phyloP scores from a whole-genome alignment of 1,140 invertebrate species.

The Pogonognathellus flavescens region DNA sequence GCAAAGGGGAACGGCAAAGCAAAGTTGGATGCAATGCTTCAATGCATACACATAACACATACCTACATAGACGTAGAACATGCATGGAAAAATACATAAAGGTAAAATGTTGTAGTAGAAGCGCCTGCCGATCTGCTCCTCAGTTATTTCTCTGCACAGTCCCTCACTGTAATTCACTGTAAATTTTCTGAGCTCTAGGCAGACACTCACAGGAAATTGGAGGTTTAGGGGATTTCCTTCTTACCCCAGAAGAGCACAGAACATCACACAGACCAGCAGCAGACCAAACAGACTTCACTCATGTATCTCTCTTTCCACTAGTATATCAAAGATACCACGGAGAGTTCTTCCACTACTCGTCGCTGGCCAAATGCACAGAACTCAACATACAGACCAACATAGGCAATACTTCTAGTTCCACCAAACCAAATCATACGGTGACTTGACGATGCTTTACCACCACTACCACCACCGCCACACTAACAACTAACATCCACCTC shows the following conservation, averaged over 20 bases:
- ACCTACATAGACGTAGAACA: slow-evolving; percentile 21
- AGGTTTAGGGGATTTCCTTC: slow-evolving; percentile 49
- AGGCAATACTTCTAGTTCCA: not conserved
- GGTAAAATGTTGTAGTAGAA: slow-evolving; percentile 41
- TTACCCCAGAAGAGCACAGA: slow-evolving; percentile 40
- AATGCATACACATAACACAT: slow-evolving; percentile 43
- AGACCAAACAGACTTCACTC: slow-evolving; percentile 36
- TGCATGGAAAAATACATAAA: slow-evolving; percentile 50
- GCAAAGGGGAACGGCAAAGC: slow-evolving; percentile 17
- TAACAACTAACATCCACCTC: no score
- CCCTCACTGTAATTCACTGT: not conserved
- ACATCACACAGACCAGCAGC: slow-evolving; percentile 16
- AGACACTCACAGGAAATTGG: slow-evolving; percentile 43
- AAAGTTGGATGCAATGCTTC: slow-evolving; percentile 13
- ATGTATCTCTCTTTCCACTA: not conserved
- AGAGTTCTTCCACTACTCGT: not conserved
- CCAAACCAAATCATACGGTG: not conserved
- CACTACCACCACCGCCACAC: no score
- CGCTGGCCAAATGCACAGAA: not conserved
- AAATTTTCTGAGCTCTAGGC: slow-evolving; percentile 31
- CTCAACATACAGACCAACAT: not conserved
- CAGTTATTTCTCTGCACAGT: slow-evolving; percentile 13
- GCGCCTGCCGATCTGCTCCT: slow-evolving; percentile 27
- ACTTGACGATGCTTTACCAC: no score
- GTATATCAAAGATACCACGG: not conserved